A percentile compares a stretch with the other conserved stretches of the same genome.
phyloP scores from a whole-genome alignment of 2,888 invertebrate genomes.

The Oscheius myriophilus region DNA sequence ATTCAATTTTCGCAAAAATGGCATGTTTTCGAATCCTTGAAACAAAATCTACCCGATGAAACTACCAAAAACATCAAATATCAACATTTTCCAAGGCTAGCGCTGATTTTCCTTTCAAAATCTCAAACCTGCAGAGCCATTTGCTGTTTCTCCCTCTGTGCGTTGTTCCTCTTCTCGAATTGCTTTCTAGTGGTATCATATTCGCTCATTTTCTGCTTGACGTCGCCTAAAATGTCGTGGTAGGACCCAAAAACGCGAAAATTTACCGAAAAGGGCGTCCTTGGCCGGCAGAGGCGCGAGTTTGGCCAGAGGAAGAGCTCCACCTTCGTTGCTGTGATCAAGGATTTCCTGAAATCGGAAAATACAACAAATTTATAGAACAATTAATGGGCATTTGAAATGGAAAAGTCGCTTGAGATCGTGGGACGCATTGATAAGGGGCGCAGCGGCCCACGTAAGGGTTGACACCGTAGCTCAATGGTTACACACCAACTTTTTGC shows the following conservation, averaged over 20 bases:
- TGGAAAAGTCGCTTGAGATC: too few species aligned
- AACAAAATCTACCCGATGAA: too few species aligned
- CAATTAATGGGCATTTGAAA: not conserved
- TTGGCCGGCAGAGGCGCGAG: slow-evolving; percentile 73
- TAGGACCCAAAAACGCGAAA: not conserved
- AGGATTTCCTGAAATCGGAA: slow-evolving; percentile 57
- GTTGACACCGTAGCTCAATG: too few species aligned
- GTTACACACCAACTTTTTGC: too few species aligned
- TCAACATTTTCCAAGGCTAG: too few species aligned
- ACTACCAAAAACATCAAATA: too few species aligned
- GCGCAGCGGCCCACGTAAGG: too few species aligned
- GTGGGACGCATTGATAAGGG: too few species aligned
- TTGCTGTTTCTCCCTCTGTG: slow-evolving; percentile 62
- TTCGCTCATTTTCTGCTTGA: slow-evolving; percentile 65
- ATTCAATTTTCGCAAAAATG: too few species aligned
- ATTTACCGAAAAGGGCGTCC: slow-evolving; percentile 74
- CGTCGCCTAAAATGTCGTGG: slow-evolving; percentile 55
- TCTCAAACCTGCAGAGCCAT: slow-evolving; percentile 59
- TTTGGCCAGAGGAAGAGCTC: slow-evolving; percentile 70
- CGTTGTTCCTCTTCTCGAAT: slow-evolving; percentile 60
- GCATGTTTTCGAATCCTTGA: too few species aligned
- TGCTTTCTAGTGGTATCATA: slow-evolving; percentile 62
- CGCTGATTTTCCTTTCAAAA: not conserved
- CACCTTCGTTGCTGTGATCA: slow-evolving; percentile 61
- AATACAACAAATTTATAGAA: not conserved